These are phyloP conservation scores for Spinus pinus DNA, from an alignment of 2,797 vertebrate genomes.

Conservation along the genomic window DNA sequence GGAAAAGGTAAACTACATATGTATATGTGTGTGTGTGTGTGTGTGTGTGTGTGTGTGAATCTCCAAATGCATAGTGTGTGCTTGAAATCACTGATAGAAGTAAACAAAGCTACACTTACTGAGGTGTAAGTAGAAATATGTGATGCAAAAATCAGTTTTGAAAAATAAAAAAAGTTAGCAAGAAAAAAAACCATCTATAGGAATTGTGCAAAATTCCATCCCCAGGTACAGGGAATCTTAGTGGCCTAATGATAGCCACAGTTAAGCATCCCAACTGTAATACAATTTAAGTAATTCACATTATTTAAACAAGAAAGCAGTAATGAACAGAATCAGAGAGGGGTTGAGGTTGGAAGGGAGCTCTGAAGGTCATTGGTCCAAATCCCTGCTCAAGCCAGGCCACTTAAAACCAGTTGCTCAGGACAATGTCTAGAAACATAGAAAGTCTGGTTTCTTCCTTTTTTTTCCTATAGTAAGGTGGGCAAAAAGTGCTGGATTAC, in stretches of 20 bases:
- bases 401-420: background rate
- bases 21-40: no score
- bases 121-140: background rate
- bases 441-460: background rate
- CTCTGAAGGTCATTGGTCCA: background rate
- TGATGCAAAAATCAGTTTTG: background rate
- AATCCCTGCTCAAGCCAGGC: background rate
- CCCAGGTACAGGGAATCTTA: background rate
- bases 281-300: background rate
- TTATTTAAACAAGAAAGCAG: background rate
- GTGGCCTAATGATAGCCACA: background rate
- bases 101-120: background rate
- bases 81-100: background rate
- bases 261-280: background rate
- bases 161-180: background rate
- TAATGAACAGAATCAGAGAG: background rate
- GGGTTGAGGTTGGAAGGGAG: background rate
- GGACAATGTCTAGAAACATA: background rate
- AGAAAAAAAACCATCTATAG: background rate
- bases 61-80: background rate
- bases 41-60: no score
- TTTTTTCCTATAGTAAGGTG: background rate
- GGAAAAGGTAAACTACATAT: conserved; percentile 78
- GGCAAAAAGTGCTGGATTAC: background rate
- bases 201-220: background rate